phyloP scores from a whole-genome alignment of 2,797 vertebrate species.

The Meriones psammophilus region DNA sequence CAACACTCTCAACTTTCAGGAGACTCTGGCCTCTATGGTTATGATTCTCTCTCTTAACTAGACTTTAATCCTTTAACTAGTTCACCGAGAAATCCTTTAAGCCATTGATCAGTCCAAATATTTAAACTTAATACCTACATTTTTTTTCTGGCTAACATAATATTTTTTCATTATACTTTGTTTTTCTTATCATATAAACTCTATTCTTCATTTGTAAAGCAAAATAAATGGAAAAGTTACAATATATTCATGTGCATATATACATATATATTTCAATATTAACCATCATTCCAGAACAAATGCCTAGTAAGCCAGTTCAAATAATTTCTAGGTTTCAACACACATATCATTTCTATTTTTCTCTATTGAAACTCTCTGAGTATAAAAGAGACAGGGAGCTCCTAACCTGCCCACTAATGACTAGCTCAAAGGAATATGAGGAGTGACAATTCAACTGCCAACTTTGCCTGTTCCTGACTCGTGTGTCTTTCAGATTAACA shows the following conservation, averaged over 20 bases:
- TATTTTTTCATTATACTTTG: conserved; percentile 45
- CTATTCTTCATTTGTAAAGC: conserved; percentile 39
- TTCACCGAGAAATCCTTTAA: conserved; percentile 59
- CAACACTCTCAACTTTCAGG: conserved; percentile 1
- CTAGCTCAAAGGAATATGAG: conserved; percentile 59
- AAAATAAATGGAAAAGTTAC: conserved; percentile 23
- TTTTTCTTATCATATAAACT: conserved; percentile 36
- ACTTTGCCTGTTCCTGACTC: conserved; percentile 2
- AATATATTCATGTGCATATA: background rate
- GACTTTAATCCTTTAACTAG: background rate
- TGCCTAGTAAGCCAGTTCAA: background rate
- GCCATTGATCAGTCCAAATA: conserved; percentile 59
- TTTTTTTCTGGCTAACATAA: conserved; percentile 61
- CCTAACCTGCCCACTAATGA: background rate
- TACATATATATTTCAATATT: background rate
- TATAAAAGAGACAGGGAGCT: conserved; percentile 53
- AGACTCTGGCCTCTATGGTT: background rate
- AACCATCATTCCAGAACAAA: background rate
- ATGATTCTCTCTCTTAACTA: background rate
- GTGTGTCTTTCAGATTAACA: conserved; percentile 53
- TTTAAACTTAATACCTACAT: background rate
- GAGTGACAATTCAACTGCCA: conserved; percentile 49
- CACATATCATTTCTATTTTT: conserved; percentile 37
- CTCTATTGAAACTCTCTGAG: background rate
- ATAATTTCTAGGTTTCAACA: conserved; percentile 25